Conservation (phyloP, 2,113 vertebrate genomes). For the Cynopterus brachyotis region DNA sequence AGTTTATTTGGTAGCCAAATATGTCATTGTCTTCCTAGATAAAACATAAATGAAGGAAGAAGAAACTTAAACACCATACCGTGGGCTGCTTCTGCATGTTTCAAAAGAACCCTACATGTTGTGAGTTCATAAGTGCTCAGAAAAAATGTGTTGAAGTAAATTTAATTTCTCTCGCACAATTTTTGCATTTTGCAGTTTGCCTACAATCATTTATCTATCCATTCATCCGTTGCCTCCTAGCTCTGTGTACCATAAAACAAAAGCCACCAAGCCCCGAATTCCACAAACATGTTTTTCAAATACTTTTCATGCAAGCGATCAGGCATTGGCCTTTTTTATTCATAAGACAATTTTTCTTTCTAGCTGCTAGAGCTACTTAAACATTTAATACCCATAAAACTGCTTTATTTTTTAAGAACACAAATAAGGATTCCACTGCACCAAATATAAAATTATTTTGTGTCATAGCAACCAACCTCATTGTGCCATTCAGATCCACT, state of each 20-base stretch:
- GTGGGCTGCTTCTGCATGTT: not conserved
- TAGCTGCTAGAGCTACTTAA: conserved; percentile 71
- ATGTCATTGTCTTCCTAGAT: not conserved
- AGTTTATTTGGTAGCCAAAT: not conserved
- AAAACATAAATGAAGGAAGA: not conserved
- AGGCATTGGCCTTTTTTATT: conserved; percentile 67
- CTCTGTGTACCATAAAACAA: conserved; percentile 50
- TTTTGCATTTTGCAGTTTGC: conserved; percentile 61
- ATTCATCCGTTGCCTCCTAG: conserved; percentile 58
- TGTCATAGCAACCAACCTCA: conserved; percentile 73
- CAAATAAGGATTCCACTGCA: conserved; percentile 59
- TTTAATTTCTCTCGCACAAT: conserved; percentile 53
- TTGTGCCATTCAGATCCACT: conserved; percentile 58
- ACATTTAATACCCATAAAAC: conserved; percentile 69
- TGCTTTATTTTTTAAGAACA: conserved; percentile 77
- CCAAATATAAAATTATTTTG: conserved; percentile 67
- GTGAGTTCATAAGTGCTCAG: conserved; percentile 28
- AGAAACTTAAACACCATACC: not conserved
- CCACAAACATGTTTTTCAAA: conserved; percentile 69
- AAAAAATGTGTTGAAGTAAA: conserved; percentile 42
- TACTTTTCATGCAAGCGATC: conserved; percentile 55
- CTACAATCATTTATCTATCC: conserved; percentile 62
- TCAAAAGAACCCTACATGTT: not conserved
- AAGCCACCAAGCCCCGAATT: conserved; percentile 48
- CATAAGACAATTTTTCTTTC: conserved; percentile 66